phyloP scores from a whole-genome alignment of 2,888 invertebrate genomes.

The Agrochola macilenta region DNA sequence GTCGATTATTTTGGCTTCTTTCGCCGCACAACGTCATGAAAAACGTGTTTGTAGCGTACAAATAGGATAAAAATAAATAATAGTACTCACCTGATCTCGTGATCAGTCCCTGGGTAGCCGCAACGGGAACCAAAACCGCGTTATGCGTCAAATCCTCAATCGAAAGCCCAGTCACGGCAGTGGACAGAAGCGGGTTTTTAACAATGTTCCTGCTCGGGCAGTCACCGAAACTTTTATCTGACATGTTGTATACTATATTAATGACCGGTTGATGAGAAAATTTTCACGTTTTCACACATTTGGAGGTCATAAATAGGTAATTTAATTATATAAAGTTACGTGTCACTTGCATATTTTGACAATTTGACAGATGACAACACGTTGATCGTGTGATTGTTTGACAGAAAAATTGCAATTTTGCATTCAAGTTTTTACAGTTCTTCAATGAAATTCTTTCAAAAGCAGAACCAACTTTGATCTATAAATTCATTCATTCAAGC shows the following conservation, averaged over 20 bases:
- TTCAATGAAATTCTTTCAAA: conserved; percentile 14
- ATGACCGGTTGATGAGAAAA: conserved; percentile 80
- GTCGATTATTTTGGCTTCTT: conserved; percentile 72
- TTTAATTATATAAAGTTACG: conserved; percentile 89
- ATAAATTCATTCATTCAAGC: background rate
- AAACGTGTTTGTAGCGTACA: conserved; percentile 70
- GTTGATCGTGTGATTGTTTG: conserved; percentile 61
- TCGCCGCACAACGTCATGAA: conserved; percentile 73
- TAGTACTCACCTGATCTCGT: conserved; percentile 85
- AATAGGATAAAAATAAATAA: conserved; percentile 81
- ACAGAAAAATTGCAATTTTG: conserved; percentile 55
- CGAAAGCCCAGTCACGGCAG: conserved; percentile 93
- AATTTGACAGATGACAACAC: conserved; percentile 73
- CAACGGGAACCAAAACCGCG: conserved; percentile 93
- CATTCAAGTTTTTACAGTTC: conserved; percentile 31
- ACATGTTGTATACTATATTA: conserved; percentile 78
- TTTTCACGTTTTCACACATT: conserved; percentile 87
- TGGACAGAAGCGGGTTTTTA: conserved; percentile 93
- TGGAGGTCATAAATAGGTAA: conserved; percentile 88
- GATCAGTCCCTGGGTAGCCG: conserved; percentile 82
- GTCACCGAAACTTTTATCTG: conserved; percentile 88
- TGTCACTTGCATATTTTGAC: conserved; percentile 89
- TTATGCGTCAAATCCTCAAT: conserved; percentile 94
- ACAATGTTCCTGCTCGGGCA: conserved; percentile 83
- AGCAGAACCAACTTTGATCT: background rate